These are phyloP conservation scores for Atethmia centrago DNA, from an alignment of 2,888 invertebrate genomes.

Conservation along the genomic window DNA sequence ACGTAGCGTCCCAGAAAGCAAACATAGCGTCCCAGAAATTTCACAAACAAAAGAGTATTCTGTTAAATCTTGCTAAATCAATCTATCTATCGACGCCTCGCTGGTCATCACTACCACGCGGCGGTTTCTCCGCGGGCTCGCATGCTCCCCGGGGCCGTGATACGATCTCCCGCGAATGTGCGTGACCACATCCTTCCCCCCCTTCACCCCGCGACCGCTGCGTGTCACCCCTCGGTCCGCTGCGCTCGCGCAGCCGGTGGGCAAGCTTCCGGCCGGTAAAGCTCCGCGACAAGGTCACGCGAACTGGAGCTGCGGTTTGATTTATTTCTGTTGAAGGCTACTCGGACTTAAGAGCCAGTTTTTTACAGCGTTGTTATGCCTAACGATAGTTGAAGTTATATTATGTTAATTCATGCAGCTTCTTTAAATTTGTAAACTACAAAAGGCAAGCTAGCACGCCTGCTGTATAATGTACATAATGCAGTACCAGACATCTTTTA, in stretches of 20 bases:
- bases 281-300: conserved; percentile 67
- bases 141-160: conserved; percentile 76
- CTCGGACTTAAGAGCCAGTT: no score
- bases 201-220: conserved; percentile 51
- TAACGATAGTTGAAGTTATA: neutral
- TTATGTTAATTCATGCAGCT: neutral
- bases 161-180: conserved; percentile 83
- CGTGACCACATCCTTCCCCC: conserved; percentile 85
- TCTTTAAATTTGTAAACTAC: neutral
- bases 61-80: neutral
- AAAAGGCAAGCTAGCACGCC: neutral
- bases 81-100: conserved; percentile 35
- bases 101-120: conserved; percentile 58
- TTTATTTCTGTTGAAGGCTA: conserved; percentile 28
- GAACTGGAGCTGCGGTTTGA: conserved; percentile 36
- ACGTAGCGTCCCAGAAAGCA: neutral
- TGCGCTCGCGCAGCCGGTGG: conserved; percentile 72
- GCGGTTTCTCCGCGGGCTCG: conserved; percentile 73
- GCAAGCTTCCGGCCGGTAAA: conserved; percentile 74
- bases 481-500: neutral
- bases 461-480: neutral
- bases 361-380: neutral
- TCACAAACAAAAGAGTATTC: neutral
- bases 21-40: neutral
- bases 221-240: conserved; percentile 63